These are phyloP conservation scores for Diadophis punctatus DNA, from an alignment of 2,113 vertebrate genomes.

Conservation along the genomic window DNA sequence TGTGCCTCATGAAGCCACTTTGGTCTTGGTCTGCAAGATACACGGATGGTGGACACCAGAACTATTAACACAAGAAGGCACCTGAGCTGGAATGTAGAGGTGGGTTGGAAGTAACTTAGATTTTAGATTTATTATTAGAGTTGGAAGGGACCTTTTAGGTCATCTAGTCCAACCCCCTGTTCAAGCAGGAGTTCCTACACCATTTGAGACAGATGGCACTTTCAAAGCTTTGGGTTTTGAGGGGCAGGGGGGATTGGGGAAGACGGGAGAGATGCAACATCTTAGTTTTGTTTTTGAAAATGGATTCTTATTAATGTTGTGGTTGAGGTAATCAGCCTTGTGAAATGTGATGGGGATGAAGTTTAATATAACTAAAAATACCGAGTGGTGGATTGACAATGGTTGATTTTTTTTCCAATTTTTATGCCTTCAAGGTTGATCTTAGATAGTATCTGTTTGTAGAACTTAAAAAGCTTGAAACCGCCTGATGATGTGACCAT, in stretches of 20 bases:
- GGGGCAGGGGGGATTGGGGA: neutral
- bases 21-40: neutral
- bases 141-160: no score
- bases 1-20: conserved; percentile 20
- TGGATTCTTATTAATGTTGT: neutral
- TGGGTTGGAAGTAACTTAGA: no score
- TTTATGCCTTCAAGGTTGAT: neutral
- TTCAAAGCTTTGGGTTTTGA: neutral
- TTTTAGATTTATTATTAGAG: no score
- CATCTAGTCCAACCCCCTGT: no score
- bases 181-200: no score
- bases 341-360: neutral
- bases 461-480: neutral
- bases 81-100: neutral
- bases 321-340: neutral
- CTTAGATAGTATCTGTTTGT: neutral
- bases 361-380: neutral
- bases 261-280: neutral
- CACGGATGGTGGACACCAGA: conserved; percentile 3
- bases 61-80: conserved; percentile 3
- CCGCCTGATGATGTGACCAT: neutral
- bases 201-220: no score
- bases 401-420: neutral
- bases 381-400: no score
- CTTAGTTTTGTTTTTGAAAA: neutral